Percentiles rank a stretch among this genome's conserved stretches.
Evolutionary conservation across 1,140 invertebrate genomes (phyloP).

Genomic region (Bathynomus jamesi): DNA sequence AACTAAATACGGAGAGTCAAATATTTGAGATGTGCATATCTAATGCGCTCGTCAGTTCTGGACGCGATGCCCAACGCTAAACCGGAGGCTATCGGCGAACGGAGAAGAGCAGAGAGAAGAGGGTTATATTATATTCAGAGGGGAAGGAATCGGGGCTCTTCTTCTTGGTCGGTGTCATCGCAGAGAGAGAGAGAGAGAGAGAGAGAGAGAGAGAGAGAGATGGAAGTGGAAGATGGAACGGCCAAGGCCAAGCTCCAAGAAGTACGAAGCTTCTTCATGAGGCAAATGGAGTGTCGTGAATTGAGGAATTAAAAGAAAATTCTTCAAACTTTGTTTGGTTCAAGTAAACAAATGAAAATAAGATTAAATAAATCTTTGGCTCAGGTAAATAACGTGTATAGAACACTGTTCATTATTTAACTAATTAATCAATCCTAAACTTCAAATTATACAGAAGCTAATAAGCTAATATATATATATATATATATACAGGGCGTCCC

Average conservation of each 20-base stretch:
- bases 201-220: conserved; percentile 5
- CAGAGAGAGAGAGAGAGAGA: conserved; percentile 1
- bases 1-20: background rate
- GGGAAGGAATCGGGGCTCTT: background rate
- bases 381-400: too few species aligned
- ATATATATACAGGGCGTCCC: too few species aligned
- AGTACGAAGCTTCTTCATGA: background rate
- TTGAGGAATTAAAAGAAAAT: too few species aligned
- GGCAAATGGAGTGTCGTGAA: background rate
- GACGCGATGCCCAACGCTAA: background rate
- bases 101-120: background rate
- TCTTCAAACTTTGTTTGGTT: too few species aligned
- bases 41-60: background rate
- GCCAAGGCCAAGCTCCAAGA: background rate
- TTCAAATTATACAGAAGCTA: too few species aligned
- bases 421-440: too few species aligned
- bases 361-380: background rate
- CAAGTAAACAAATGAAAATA: background rate
- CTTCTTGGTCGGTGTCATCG: too few species aligned
- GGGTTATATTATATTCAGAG: background rate
- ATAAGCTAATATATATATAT: too few species aligned
- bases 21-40: background rate
- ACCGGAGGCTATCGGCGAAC: background rate
- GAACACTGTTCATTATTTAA: too few species aligned
- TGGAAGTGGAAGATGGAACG: background rate